phyloP scores from a whole-genome alignment of 2,888 invertebrate species.

The Eupithecia insigniata region DNA sequence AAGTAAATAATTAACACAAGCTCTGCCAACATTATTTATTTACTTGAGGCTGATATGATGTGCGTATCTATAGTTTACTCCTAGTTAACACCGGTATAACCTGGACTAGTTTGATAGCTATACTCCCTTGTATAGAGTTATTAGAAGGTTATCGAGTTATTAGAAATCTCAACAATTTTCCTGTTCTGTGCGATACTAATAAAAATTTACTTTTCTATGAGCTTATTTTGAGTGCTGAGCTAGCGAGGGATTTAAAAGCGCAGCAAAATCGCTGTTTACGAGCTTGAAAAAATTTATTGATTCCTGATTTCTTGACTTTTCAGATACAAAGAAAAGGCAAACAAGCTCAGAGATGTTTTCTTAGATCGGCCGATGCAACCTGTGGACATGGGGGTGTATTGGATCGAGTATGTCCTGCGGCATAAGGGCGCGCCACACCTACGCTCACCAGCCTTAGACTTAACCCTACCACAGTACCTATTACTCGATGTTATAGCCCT shows the following conservation, averaged over 20 bases:
- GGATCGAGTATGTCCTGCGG: constrained; percentile 86
- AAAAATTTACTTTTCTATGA: not conserved
- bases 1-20: too few relatives aligned
- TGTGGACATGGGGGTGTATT: constrained; percentile 85
- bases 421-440: constrained; percentile 83
- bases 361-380: constrained; percentile 84
- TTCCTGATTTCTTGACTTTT: constrained; percentile 37
- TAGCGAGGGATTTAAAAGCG: too few relatives aligned
- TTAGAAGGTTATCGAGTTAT: not conserved
- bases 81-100: too few relatives aligned
- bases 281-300: not conserved
- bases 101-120: not conserved
- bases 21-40: too few relatives aligned
- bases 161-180: not conserved
- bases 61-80: not conserved
- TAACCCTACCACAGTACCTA: constrained; percentile 76
- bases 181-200: not conserved
- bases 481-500: constrained; percentile 72
- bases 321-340: constrained; percentile 82
- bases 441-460: constrained; percentile 77
- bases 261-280: too few relatives aligned
- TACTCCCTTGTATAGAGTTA: not conserved
- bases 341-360: constrained; percentile 78
- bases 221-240: too few relatives aligned
- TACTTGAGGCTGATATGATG: not conserved